phyloP scores from a whole-genome alignment of 2,888 invertebrate species.

The Xestobium rufovillosum region DNA sequence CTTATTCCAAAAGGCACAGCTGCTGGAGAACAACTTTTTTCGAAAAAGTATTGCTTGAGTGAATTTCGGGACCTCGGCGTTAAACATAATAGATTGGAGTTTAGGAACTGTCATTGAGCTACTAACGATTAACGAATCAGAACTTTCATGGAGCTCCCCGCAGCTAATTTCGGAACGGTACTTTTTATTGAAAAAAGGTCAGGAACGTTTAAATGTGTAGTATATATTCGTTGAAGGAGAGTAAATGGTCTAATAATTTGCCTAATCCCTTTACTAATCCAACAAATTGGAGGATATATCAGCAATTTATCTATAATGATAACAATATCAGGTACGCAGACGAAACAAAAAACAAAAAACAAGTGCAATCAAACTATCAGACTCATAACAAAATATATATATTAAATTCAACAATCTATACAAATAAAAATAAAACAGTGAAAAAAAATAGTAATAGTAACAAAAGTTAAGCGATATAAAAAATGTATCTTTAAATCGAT shows the following conservation, averaged over 20 bases:
- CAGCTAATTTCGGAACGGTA: too few species aligned
- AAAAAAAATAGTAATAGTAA: constrained; percentile 30
- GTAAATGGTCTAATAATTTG: not conserved
- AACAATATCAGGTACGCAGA: constrained; percentile 35
- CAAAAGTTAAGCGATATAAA: constrained; percentile 33
- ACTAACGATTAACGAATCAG: not conserved
- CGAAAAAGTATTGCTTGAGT: too few species aligned
- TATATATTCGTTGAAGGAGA: too few species aligned
- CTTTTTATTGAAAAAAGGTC: too few species aligned
- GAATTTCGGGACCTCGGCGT: too few species aligned
- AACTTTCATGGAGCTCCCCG: too few species aligned
- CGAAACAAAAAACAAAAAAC: constrained; percentile 28
- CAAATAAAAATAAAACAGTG: constrained; percentile 42
- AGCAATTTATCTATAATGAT: not conserved
- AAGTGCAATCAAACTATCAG: constrained; percentile 34
- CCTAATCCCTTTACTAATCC: too few species aligned
- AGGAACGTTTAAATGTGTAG: too few species aligned
- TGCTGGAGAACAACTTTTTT: too few species aligned
- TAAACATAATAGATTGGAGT: too few species aligned
- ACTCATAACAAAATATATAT: constrained; percentile 51
- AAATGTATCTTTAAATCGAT: constrained; percentile 19
- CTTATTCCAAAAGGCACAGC: too few species aligned
- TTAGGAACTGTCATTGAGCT: too few species aligned
- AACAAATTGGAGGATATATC: not conserved
- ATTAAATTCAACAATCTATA: constrained; percentile 47